These are phyloP conservation scores for Dione juno DNA, from an alignment of 2,888 invertebrate genomes.

Conservation along the genomic window DNA sequence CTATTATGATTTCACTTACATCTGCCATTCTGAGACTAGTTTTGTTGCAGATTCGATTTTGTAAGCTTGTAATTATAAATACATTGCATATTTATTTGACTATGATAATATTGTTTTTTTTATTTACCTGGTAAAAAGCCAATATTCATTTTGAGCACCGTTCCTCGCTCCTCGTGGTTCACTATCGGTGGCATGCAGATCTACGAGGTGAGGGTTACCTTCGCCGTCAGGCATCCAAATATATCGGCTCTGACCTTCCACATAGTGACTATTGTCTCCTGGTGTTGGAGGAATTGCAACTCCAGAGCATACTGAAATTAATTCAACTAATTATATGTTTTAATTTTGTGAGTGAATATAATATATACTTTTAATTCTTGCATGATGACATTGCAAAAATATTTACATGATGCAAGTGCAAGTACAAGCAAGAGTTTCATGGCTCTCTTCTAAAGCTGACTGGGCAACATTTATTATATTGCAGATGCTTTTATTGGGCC, in stretches of 20 bases:
- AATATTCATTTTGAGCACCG: slow-evolving; percentile 52
- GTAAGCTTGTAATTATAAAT: too few relatives aligned
- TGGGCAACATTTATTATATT: background rate
- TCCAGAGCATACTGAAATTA: slow-evolving; percentile 38
- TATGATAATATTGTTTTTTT: too few relatives aligned
- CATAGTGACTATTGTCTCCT: slow-evolving; percentile 53
- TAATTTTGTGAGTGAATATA: too few relatives aligned
- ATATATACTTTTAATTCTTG: too few relatives aligned
- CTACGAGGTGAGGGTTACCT: slow-evolving; percentile 51
- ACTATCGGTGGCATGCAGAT: slow-evolving; percentile 48
- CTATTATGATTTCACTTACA: too few relatives aligned
- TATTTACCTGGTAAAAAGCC: slow-evolving; percentile 52
- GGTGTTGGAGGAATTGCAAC: slow-evolving; percentile 43
- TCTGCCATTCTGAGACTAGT: too few relatives aligned
- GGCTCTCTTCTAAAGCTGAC: background rate
- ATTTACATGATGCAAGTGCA: background rate
- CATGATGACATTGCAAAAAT: too few relatives aligned
- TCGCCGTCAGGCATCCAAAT: slow-evolving; percentile 56
- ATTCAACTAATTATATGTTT: background rate
- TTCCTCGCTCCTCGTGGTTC: slow-evolving; percentile 40
- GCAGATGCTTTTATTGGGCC: background rate
- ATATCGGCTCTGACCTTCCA: slow-evolving; percentile 53
- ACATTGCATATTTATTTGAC: background rate
- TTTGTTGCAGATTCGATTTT: too few relatives aligned
- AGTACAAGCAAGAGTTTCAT: slow-evolving; percentile 10